A percentile compares a stretch with the other conserved stretches of the same genome.
Conservation (phyloP, 2,888 invertebrate species). For the Cosmia trapezina region DNA sequence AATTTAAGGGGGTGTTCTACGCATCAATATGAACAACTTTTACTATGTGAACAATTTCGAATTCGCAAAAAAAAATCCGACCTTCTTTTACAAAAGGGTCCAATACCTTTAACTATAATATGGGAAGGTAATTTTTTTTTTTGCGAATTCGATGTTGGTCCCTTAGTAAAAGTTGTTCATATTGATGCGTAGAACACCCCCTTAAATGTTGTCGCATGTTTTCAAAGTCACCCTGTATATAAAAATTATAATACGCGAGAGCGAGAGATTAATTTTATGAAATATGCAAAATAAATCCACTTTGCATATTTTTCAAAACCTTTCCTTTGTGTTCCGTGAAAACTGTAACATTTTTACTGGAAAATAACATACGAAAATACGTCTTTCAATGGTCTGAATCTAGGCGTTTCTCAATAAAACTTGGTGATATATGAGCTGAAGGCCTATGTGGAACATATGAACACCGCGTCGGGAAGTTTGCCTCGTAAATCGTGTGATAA, state of each 20-base stretch:
- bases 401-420: conserved; percentile 61
- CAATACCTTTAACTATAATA: too few species aligned
- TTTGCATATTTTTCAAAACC: conserved; percentile 17
- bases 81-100: too few species aligned
- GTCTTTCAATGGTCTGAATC: conserved; percentile 17
- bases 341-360: conserved; percentile 2
- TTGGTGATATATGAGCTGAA: conserved; percentile 65
- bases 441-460: conserved; percentile 73
- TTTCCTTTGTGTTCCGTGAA: conserved; percentile 7
- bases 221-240: too few species aligned
- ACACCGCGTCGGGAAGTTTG: conserved; percentile 67
- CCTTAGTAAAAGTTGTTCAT: too few species aligned
- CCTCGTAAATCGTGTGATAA: conserved; percentile 74
- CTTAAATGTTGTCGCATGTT: too few species aligned
- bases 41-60: too few species aligned
- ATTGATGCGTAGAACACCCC: too few species aligned
- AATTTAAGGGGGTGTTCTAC: too few species aligned
- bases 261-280: conserved; percentile 31
- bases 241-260: conserved; percentile 34
- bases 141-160: too few species aligned
- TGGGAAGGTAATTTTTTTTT: too few species aligned
- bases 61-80: too few species aligned
- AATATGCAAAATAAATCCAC: conserved; percentile 28
- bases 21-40: too few species aligned
- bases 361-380: conserved; percentile 31